Evolutionary conservation across 2,888 invertebrate species (phyloP), one percentile per base, ranked within the genome.

Genomic region (Anthophora plumipes): DNA sequence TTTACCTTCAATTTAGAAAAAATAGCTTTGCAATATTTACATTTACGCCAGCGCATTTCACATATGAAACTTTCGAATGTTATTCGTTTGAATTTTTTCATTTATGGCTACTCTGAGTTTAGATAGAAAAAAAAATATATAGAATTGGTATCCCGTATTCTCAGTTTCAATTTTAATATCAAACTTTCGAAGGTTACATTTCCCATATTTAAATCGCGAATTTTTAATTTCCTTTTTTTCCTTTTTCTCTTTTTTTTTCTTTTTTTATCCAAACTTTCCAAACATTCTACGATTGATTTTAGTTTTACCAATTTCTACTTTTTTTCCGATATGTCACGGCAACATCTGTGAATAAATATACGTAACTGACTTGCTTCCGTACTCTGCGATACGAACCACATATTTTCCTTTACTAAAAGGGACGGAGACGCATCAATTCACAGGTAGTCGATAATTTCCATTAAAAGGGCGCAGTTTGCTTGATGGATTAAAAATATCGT

Each of bases 401-500:
- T 31, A 64, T 43, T 46, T 39, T 37, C 61, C 46, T 31, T 7
- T 12, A 31, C 14, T 17, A 14, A 4, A 14, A 8, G 46, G 39
- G 54, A 31, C 4, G 14, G 25, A n/a, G 1, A n/a, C 41, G 37
- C 37, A 31, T 74, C 60, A 43, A 43, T 70, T 37, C 43, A n/a
- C 31, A 37, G 41, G 25, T 60, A 60, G 70, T 71, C 72, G 72
- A 75, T 71, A 71, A 71, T 75, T 63, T 61, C 61, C 72, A 75
- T 72, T 76, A 73, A 46, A 31, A 25, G 55, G 31, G 17, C 8
- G 61, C 6, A n/a, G 22, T 31, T n/a, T 52, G 31, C 17, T 22
- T n/a, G 48, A 22, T 7, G 22, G 57, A 25, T 73, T 64, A 52
- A 59, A 73, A 63, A 76, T 73, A 63, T 43, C 20, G 50, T 41